Conservation (phyloP, 2,888 invertebrate species). For the Diadegma fenestrale region DNA sequence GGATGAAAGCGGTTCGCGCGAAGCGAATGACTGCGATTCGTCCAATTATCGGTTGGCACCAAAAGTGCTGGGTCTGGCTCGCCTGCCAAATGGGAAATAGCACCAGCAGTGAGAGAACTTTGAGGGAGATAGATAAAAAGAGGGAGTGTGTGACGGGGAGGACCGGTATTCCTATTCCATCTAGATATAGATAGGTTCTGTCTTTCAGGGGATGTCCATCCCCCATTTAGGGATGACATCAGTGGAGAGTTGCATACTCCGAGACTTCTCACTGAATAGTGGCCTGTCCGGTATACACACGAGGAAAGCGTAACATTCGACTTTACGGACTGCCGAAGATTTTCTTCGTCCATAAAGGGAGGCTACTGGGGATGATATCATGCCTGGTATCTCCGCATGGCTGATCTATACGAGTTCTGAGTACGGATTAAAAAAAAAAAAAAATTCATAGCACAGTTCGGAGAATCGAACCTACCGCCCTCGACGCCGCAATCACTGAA, state of each 20-base stretch:
- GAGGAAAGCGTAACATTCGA: conserved; percentile 52
- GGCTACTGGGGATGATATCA: conserved; percentile 18
- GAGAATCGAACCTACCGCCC: no score
- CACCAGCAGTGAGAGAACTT: conserved; percentile 76
- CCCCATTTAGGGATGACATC: conserved; percentile 54
- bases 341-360: conserved; percentile 32
- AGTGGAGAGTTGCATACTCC: conserved; percentile 41
- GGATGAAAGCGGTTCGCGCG: conserved; percentile 76
- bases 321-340: conserved; percentile 51
- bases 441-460: no score
- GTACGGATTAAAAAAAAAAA: no score
- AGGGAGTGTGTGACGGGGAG: conserved; percentile 28
- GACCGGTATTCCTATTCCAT: conserved; percentile 35
- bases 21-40: conserved; percentile 82
- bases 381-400: conserved; percentile 31
- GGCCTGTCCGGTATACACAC: conserved; percentile 3
- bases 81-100: conserved; percentile 83
- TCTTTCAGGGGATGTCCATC: conserved; percentile 26
- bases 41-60: conserved; percentile 83
- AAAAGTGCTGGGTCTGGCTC: conserved; percentile 83
- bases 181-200: conserved; percentile 44
- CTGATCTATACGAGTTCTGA: no score
- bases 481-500: no score
- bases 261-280: conserved; percentile 49
- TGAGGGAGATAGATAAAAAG: conserved; percentile 43